Percentiles rank a stretch among this genome's conserved stretches.
Evolutionary conservation across 1,140 invertebrate genomes (phyloP).

Genomic region (Mycetomoellerius zeteki): DNA sequence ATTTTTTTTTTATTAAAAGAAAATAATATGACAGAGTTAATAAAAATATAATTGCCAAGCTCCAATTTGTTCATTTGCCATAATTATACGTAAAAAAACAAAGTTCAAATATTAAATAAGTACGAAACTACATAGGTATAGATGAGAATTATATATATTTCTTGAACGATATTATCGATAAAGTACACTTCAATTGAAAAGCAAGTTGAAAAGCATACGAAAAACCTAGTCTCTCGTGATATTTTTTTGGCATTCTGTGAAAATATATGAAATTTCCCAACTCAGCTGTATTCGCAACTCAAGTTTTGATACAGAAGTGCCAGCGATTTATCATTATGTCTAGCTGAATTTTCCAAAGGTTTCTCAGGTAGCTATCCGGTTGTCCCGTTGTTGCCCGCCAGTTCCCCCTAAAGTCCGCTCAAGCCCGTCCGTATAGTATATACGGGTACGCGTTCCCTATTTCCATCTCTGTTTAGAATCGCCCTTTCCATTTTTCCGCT

Average conservation of each 20-base stretch:
- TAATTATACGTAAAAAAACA: background rate
- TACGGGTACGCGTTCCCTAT: slow-evolving; percentile 57
- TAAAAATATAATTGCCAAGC: background rate
- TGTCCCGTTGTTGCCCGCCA: no score
- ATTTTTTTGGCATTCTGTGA: background rate
- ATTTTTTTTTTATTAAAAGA: no score
- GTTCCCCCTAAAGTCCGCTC: slow-evolving; percentile 23
- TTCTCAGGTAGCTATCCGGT: slow-evolving; percentile 70
- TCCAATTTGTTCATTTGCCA: background rate
- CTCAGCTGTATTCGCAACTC: background rate
- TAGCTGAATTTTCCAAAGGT: slow-evolving; percentile 73
- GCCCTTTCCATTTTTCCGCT: slow-evolving; percentile 72
- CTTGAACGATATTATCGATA: background rate
- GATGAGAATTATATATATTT: no score
- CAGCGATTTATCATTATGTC: slow-evolving; percentile 50
- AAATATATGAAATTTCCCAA: background rate
- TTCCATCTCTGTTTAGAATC: slow-evolving; percentile 40
- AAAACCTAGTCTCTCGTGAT: background rate
- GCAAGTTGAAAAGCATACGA: no score
- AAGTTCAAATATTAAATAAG: background rate
- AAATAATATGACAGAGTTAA: background rate
- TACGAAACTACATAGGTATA: background rate
- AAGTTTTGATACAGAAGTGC: slow-evolving; percentile 6
- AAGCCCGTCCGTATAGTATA: slow-evolving; percentile 9
- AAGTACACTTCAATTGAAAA: background rate